Percentiles rank a stretch among this genome's conserved stretches.
phyloP scores from a whole-genome alignment of 2,113 vertebrate species.

The Sprattus sprattus region DNA sequence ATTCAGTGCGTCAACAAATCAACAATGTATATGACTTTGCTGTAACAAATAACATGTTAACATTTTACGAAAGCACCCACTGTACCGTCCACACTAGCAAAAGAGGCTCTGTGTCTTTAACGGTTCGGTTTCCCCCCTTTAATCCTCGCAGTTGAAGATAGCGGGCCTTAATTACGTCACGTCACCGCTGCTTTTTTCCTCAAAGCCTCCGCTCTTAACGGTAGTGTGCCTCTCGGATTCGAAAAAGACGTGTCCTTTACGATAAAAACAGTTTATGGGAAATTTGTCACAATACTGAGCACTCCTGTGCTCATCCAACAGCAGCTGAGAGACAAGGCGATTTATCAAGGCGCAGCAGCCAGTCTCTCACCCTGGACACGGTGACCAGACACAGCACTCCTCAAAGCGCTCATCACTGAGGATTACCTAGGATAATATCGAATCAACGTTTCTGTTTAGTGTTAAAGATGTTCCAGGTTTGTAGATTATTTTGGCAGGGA shows the following conservation, averaged over 20 bases:
- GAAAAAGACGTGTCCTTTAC: background rate
- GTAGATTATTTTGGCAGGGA: conserved; percentile 9
- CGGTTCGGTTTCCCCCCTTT: background rate
- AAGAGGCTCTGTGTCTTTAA: conserved; percentile 64
- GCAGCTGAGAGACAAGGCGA: conserved; percentile 25
- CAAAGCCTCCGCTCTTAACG: conserved; percentile 10
- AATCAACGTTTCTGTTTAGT: background rate
- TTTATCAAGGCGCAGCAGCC: conserved; percentile 36
- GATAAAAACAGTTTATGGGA: conserved; percentile 1
- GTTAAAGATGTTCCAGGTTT: background rate
- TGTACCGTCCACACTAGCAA: background rate
- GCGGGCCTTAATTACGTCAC: conserved; percentile 56
- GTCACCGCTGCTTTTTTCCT: conserved; percentile 29
- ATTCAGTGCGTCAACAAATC: too few species aligned
- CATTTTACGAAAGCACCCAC: background rate
- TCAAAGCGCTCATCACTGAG: conserved; percentile 6
- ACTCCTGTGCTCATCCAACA: background rate
- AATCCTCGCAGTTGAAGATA: conserved; percentile 49
- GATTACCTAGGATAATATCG: conserved; percentile 18
- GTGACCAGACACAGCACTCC: conserved; percentile 11
- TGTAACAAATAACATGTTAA: background rate
- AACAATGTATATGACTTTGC: too few species aligned
- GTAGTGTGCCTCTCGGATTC: background rate
- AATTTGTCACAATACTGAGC: background rate
- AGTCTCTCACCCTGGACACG: conserved; percentile 18